Base-by-base conservation (phyloP, 53 echinoderm and acorn worm genomes). In the Paelopatides confundens region DNA sequence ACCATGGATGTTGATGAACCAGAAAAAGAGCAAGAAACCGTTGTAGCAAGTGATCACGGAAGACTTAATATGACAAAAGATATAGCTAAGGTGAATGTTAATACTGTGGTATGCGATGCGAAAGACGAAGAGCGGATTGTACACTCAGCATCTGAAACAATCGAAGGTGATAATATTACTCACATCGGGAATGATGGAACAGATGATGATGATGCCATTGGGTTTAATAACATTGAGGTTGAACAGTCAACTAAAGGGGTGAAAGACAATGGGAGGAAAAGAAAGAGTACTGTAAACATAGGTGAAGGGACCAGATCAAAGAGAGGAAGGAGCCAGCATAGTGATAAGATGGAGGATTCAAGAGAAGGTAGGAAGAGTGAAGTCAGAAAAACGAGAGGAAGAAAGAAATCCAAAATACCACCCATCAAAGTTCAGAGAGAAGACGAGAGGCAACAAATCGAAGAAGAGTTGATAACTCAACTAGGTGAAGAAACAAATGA, bases 361-460 rank as follows among this genome's bases (percentile, higher is more conserved):
- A 46, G 23, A 36, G 17, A 10, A 69, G 69, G 17, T 36, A 71
- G 74, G 40, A 26, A 23, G 74, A 74, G 40, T 6, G 46, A 26
- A 28, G 70, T 23, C 46, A 86, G 32, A 71, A 69, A 49, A 39
- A 15, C 38, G 66, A 43, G 35, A 26, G 39, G 67, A 77, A 87
- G 29, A 32, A 64, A 32, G 38, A 66, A 67, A 27, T 62, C 0
- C 54, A 53, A 74, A 71, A 18, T n/a, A 35, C 21, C 48, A 33
- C 31, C 30, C n/a, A 31, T 11, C 36, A 71, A 31, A 39, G 53
- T 18, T 58, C 58, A 58, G 58, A 21, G 21, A 23, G 24, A 71
- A 71, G 31, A 37, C 1, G 26, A 17, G 48, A 14, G 5, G 43
- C 26, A 38, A 30, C 15, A 15, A 62, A 26, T 5, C 34, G 34